Conservation (phyloP, 2,797 vertebrate genomes). For the Melanotaenia nigrans region DNA sequence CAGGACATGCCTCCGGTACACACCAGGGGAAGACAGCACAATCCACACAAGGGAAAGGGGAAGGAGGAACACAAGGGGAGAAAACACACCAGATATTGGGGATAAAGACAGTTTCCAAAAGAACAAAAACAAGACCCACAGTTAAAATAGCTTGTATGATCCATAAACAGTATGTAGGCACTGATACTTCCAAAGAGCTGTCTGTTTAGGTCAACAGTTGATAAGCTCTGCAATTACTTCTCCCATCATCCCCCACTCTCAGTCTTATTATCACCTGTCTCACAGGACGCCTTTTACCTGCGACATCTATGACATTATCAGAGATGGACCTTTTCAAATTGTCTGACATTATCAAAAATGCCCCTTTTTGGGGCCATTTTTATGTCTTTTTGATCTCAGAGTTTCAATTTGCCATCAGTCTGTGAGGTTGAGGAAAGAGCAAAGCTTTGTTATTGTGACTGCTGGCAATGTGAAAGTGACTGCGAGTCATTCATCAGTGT, state of each 20-base stretch:
- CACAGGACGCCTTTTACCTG: slow-evolving; percentile 22
- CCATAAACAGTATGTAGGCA: background rate
- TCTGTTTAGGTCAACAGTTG: slow-evolving; percentile 13
- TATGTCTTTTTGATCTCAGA: slow-evolving; percentile 21
- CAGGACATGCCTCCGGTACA: no score
- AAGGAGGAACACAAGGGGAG: no score
- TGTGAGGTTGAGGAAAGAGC: slow-evolving; percentile 14
- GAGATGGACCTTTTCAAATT: slow-evolving; percentile 20
- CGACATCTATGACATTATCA: slow-evolving; percentile 45
- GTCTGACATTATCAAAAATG: slow-evolving; percentile 21
- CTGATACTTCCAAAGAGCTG: background rate
- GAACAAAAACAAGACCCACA: background rate
- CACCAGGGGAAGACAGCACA: no score
- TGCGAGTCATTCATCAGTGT: slow-evolving; percentile 30
- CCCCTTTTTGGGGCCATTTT: background rate
- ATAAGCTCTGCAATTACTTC: slow-evolving; percentile 8
- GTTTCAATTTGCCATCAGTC: slow-evolving; percentile 18
- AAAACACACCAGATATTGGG: no score
- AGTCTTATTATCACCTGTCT: slow-evolving; percentile 17
- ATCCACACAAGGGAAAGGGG: no score
- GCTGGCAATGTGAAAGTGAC: background rate
- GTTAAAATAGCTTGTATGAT: background rate
- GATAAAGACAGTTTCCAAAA: background rate
- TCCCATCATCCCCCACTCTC: slow-evolving; percentile 14
- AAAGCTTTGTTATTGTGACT: slow-evolving; percentile 9